These are phyloP conservation scores for Oscheius sp. DNA, from an alignment of 2,888 invertebrate genomes.

Conservation along the genomic window DNA sequence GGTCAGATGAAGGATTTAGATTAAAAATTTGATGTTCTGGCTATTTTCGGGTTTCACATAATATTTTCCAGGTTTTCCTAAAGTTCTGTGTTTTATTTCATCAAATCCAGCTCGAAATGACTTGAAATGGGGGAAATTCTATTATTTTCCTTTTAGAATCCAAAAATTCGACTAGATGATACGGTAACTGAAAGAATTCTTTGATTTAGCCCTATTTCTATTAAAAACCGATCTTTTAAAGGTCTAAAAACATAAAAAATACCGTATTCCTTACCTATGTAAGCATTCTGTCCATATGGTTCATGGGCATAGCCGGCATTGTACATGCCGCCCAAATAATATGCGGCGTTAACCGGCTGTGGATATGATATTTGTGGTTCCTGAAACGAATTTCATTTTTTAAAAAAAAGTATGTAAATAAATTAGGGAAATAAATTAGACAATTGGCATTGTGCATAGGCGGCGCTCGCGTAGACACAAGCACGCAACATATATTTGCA, in stretches of 20 bases:
- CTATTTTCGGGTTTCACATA: no score
- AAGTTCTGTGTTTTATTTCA: no score
- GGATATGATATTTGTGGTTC: conserved; percentile 38
- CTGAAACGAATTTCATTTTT: conserved; percentile 24
- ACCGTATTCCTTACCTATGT: conserved; percentile 52
- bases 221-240: background rate
- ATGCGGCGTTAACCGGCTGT: conserved; percentile 65
- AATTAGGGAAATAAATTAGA: no score
- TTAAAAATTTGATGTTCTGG: no score
- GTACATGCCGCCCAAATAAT: conserved; percentile 63
- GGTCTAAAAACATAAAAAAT: background rate
- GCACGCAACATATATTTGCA: conserved; percentile 28
- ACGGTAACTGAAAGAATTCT: no score
- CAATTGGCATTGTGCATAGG: conserved; percentile 13
- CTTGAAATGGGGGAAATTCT: no score
- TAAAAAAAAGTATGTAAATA: no score
- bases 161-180: no score
- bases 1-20: no score
- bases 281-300: conserved; percentile 59
- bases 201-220: background rate
- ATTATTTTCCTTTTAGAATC: no score
- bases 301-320: conserved; percentile 60
- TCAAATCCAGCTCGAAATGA: no score
- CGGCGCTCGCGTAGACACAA: conserved; percentile 6
- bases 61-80: no score